These are phyloP conservation scores for Gambelia wislizenii DNA, from an alignment of 2,797 vertebrate species.

Conservation along the genomic window DNA sequence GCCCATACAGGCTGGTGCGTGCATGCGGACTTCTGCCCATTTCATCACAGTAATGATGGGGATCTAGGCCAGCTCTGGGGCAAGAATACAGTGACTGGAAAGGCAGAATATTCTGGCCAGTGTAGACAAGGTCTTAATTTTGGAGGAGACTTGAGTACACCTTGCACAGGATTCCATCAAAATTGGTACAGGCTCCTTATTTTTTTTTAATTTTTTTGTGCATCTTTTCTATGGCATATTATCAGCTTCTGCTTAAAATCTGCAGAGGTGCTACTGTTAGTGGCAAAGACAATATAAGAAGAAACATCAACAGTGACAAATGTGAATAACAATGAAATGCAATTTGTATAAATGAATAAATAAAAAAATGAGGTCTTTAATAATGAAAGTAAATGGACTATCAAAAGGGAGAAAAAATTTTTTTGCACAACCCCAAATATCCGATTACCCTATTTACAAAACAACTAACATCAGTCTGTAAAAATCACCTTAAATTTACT, in stretches of 20 bases:
- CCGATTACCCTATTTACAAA: neutral
- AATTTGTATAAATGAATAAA: neutral
- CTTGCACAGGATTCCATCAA: neutral
- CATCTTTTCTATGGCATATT: neutral
- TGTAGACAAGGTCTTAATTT: too few relatives aligned
- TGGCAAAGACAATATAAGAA: neutral
- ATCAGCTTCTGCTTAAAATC: neutral
- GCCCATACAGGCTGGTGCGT: too few relatives aligned
- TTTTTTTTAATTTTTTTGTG: neutral
- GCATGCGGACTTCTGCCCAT: too few relatives aligned
- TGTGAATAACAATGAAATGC: too few relatives aligned
- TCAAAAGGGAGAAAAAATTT: neutral
- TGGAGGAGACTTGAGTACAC: neutral
- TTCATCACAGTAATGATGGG: too few relatives aligned
- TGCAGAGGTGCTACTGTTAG: neutral
- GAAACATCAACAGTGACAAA: too few relatives aligned
- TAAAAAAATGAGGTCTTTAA: neutral
- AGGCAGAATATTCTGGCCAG: too few relatives aligned
- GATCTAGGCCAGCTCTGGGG: too few relatives aligned
- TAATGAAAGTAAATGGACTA: neutral
- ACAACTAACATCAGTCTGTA: neutral
- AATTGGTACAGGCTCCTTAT: neutral
- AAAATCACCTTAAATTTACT: conserved; percentile 16
- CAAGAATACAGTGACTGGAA: too few relatives aligned
- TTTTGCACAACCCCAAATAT: neutral